A percentile compares a stretch with the other conserved stretches of the same genome.
phyloP scores from a whole-genome alignment of 1,140 invertebrate genomes.

The Trichonephila clavata region DNA sequence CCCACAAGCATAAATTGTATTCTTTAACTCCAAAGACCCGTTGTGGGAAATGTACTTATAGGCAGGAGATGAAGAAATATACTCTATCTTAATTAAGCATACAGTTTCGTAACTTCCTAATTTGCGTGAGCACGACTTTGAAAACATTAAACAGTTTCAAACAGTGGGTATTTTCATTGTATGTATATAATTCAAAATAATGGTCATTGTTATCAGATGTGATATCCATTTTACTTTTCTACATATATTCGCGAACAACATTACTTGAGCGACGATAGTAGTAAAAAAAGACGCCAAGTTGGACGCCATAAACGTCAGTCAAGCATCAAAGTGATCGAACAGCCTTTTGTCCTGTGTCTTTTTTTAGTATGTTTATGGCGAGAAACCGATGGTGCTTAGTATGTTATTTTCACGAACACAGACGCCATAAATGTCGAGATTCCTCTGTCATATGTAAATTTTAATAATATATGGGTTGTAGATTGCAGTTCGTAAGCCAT shows the following conservation, averaged over 20 bases:
- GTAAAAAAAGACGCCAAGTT: conserved; percentile 41
- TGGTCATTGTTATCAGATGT: conserved; percentile 40
- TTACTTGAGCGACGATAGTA: background rate
- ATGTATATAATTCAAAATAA: conserved; percentile 55
- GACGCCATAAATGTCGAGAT: conserved; percentile 58
- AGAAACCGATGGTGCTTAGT: conserved; percentile 40
- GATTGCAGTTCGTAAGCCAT: conserved; percentile 34
- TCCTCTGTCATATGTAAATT: conserved; percentile 61
- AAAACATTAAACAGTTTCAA: background rate
- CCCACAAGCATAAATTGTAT: no score
- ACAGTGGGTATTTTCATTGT: conserved; percentile 25
- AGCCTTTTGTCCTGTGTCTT: conserved; percentile 50
- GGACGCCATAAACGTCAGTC: conserved; percentile 64
- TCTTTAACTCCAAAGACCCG: no score
- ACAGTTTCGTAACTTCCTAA: background rate
- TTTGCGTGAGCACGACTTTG: background rate
- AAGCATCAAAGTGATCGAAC: conserved; percentile 49
- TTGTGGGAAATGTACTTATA: no score
- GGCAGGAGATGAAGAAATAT: background rate
- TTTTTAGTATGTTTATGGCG: conserved; percentile 62
- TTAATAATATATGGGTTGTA: conserved; percentile 37
- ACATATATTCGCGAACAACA: conserved; percentile 29
- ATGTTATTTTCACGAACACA: conserved; percentile 41
- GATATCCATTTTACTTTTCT: conserved; percentile 25
- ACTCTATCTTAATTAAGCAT: background rate